Base-by-base conservation (phyloP, 2,797 vertebrate species). In the Melanotaenia parkinsoni region DNA sequence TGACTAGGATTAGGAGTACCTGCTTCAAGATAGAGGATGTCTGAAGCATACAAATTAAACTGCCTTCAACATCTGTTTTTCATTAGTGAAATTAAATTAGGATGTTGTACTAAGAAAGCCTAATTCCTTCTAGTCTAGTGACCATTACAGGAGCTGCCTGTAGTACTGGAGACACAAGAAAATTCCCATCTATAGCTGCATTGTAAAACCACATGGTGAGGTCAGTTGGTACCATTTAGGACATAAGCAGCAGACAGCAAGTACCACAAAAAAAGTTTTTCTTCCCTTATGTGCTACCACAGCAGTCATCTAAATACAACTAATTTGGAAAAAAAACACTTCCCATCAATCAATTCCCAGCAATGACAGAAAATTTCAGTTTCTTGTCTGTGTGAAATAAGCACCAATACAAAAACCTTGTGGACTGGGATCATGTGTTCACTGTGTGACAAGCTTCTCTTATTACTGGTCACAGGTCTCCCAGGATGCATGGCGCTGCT, bases 391-490 rank as follows among this genome's bases (percentile, higher is more conserved):
- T 24, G 14, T 54, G 24, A 30, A 20, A 32, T 9, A 16, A 16
- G 3, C 53, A 30, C 14, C 53, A 56, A 8, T 7, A 28, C 28
- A 56, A 56, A 53, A 59, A 33, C 62, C 76, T 47, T 30, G 9
- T 20, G 54, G 4, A 3, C 3, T 16, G 16, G 1, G 4, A 24
- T 84, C 89, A 88, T 83, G 70, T 68, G 84, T 37, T 65, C 8
- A 20, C 22, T 30, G 32, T 61, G 64, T 81, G 76, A 76, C 53
- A 3, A 69, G 87, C 85, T 86, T 89, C 80, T 81, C 73, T 35
- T 72, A 67, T 71, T 68, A 16, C 22, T 53, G 12, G 76, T 77
- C 77, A 58, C 70, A 70, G 32, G 60, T 74, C 64, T 43, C 20
- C 73, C 51, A 40, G 59, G 51, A 58, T 0, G 67, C 18, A 74